Base-by-base conservation (phyloP, 2,888 invertebrate species). In the Cantharis rufa region DNA sequence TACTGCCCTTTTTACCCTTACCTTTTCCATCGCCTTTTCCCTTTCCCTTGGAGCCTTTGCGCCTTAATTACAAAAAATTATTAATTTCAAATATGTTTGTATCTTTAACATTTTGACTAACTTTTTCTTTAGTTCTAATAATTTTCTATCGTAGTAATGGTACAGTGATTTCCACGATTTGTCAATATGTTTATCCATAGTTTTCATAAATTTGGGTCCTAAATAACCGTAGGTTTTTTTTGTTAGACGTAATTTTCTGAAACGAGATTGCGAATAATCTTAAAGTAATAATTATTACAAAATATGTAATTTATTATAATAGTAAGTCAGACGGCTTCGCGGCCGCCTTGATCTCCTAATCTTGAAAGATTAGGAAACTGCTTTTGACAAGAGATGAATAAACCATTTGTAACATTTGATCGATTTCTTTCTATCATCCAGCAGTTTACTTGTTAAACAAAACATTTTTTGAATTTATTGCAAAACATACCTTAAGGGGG, bases 131-230 rank as follows among this genome's bases (percentile, higher is more conserved):
- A 64, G 24, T 27, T 72, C 62, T 7, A 68, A 13, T 27, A 79
- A 21, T 70, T 69, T 69, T 72, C 74, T 78, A 62, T 62, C 78
- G 21, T 82, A 82, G 21, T 76, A 77, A 64, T 82, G 78, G 71
- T 82, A 82, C 27, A 81, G 75, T 10, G 78, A 75, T 66, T 79
- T 74, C 80, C 80, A 80, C 10, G 82, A 66, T 21, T 28, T 63
- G n/a, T 79, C 75, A 15, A 80, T 78, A 13, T 32, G 72, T 63
- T 79, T 76, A 64, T 81, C 74, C 75, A 82, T 81, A 16, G 77
- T 71, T 28, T 66, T 71, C 7, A 71, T 62, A 62, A 80, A 79
- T 13, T n/a, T 62, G n/a, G 69, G 15, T 9, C 81, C 81, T 5
- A 76, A 61, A 27, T n/a, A 48, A 10, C 9, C n/a, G 61, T 48